Evolutionary conservation across 2,113 vertebrate genomes (phyloP).

Genomic region (Podarcis raffonei): DNA sequence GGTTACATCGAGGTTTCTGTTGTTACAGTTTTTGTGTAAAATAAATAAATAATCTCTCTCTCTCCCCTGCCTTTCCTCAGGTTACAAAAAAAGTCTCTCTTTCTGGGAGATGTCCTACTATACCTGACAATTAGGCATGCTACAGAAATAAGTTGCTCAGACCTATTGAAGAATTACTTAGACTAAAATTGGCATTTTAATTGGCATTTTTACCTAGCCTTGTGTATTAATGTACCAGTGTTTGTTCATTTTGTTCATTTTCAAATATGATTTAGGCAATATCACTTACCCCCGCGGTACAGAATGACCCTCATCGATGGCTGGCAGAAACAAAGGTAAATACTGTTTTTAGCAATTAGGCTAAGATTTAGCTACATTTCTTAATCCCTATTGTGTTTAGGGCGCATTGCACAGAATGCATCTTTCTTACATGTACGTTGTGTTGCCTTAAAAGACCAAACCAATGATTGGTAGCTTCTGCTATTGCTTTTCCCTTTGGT

Average conservation of each 20-base stretch:
- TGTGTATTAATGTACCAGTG: not conserved
- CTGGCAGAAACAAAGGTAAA: constrained; percentile 94
- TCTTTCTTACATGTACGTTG: not conserved
- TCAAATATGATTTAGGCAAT: constrained; percentile 78
- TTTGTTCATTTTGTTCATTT: not conserved
- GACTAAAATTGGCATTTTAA: not conserved
- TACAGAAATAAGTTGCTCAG: not conserved
- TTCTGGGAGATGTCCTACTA: no score
- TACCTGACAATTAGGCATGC: not conserved
- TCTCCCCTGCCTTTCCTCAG: no score
- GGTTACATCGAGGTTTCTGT: no score
- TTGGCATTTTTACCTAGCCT: not conserved
- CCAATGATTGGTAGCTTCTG: constrained; percentile 54
- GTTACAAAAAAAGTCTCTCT: no score
- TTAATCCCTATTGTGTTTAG: not conserved
- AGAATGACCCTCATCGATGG: constrained; percentile 89
- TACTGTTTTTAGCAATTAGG: not conserved
- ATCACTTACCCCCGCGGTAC: constrained; percentile 79
- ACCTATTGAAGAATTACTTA: not conserved
- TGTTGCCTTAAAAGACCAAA: constrained; percentile 55
- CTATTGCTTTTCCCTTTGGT: constrained; percentile 58
- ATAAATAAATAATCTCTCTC: no score
- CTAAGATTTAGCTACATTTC: not conserved
- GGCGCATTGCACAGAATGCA: not conserved
- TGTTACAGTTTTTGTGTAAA: no score